Evolutionary conservation across 2,888 invertebrate species (phyloP).

Genomic region (Apamea sordens): DNA sequence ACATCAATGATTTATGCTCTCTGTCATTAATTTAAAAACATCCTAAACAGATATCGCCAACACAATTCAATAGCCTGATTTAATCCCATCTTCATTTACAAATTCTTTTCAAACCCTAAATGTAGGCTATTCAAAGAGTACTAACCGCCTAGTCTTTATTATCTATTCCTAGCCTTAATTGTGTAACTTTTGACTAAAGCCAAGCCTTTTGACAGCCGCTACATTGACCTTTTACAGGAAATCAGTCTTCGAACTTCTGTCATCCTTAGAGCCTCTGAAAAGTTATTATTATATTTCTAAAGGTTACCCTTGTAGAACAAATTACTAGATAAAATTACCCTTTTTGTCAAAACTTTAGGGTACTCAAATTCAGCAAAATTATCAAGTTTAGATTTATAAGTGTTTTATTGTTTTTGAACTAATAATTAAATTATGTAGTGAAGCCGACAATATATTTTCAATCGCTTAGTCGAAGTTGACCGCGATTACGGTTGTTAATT

Average conservation of each 20-base stretch:
- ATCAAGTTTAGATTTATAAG: conserved; percentile 36
- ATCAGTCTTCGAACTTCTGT: conserved; percentile 24
- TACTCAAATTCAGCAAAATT: conserved; percentile 26
- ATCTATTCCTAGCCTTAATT: conserved; percentile 1
- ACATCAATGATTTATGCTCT: background rate
- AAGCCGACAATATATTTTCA: conserved; percentile 20
- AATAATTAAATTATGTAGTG: conserved; percentile 23
- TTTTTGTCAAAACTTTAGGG: conserved; percentile 35
- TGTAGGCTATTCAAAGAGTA: background rate
- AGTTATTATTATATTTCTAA: conserved; percentile 40
- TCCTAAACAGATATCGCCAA: conserved; percentile 4
- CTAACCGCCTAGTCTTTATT: background rate
- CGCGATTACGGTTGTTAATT: background rate
- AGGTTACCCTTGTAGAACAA: conserved; percentile 31
- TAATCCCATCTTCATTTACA: background rate
- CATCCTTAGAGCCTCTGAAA: conserved; percentile 8
- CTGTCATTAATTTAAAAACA: conserved; percentile 12
- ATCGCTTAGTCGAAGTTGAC: background rate
- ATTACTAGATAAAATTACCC: conserved; percentile 40
- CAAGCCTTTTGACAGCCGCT: background rate
- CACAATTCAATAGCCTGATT: background rate
- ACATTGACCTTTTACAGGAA: conserved; percentile 22
- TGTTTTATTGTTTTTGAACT: conserved; percentile 33
- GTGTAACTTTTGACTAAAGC: conserved; percentile 25
- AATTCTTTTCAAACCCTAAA: background rate